Evolutionary conservation across 1,140 invertebrate species (phyloP).

Genomic region (Parasteatoda tepidariorum): DNA sequence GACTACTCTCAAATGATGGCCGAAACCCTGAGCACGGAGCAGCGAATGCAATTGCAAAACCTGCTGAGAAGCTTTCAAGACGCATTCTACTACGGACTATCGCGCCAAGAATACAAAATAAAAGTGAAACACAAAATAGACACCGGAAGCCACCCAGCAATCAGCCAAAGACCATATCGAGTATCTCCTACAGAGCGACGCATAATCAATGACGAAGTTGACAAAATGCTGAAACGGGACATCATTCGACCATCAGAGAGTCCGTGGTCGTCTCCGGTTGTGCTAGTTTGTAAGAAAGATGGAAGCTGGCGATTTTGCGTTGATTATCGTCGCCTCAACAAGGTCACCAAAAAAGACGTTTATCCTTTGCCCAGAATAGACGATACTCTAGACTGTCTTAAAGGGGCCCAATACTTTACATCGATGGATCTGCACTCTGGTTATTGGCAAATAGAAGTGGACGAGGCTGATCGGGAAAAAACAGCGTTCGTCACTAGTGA

Average conservation of each 20-base stretch:
- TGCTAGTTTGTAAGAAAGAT: constrained; percentile 70
- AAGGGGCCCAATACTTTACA: too few species aligned
- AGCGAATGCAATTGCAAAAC: background rate
- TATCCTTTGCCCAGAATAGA: too few species aligned
- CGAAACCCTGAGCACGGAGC: background rate
- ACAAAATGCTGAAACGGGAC: too few species aligned
- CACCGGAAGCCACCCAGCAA: constrained; percentile 21
- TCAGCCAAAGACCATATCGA: background rate
- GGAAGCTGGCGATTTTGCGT: constrained; percentile 69
- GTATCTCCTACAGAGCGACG: constrained; percentile 40
- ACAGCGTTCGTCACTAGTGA: too few species aligned
- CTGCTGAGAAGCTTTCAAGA: background rate
- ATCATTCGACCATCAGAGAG: constrained; percentile 66
- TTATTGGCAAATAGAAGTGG: too few species aligned
- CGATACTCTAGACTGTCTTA: too few species aligned
- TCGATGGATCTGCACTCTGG: too few species aligned
- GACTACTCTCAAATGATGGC: too few species aligned
- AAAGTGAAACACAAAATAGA: constrained; percentile 66
- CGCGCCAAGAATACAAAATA: constrained; percentile 23
- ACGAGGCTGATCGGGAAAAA: too few species aligned
- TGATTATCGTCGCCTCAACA: too few species aligned
- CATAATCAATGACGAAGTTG: constrained; percentile 66
- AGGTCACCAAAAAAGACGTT: too few species aligned
- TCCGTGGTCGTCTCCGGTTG: too few species aligned
- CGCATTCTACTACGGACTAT: background rate